Evolutionary conservation across 2,888 invertebrate genomes (phyloP).

Genomic region (Spilarctia lutea): DNA sequence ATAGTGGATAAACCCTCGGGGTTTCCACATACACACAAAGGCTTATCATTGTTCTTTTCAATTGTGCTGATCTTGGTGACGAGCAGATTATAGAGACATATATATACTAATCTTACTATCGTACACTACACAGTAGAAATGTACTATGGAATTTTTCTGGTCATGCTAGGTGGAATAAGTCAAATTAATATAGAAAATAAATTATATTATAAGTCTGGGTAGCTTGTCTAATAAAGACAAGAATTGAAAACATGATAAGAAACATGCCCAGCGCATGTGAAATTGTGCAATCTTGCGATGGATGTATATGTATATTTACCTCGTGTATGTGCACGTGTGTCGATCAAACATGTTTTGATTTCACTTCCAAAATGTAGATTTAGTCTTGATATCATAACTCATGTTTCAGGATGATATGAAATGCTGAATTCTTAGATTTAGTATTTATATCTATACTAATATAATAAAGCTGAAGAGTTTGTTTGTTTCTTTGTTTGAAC

Average conservation of each 20-base stretch:
- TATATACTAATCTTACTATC: too few species aligned
- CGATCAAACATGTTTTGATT: constrained; percentile 2
- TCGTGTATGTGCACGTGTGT: constrained; percentile 17
- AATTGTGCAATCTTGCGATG: constrained; percentile 17
- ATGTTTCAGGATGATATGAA: not conserved
- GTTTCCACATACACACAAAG: too few species aligned
- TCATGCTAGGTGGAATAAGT: not conserved
- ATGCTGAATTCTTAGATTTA: not conserved
- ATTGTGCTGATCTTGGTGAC: too few species aligned
- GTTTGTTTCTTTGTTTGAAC: too few species aligned
- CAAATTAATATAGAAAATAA: not conserved
- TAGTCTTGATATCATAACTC: not conserved
- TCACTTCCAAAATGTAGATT: not conserved
- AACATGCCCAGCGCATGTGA: constrained; percentile 15
- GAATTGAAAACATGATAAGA: constrained; percentile 14
- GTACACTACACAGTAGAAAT: too few species aligned
- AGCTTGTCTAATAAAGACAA: constrained; percentile 10
- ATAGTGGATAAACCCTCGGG: too few species aligned
- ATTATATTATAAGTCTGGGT: not conserved
- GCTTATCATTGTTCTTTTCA: too few species aligned
- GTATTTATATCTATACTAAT: too few species aligned
- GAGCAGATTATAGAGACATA: too few species aligned
- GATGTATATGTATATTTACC: not conserved
- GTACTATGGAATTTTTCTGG: too few species aligned
- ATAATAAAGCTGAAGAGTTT: too few species aligned